Evolutionary conservation across 1,140 invertebrate species (phyloP).

Genomic region (Drosophila littoralis): DNA sequence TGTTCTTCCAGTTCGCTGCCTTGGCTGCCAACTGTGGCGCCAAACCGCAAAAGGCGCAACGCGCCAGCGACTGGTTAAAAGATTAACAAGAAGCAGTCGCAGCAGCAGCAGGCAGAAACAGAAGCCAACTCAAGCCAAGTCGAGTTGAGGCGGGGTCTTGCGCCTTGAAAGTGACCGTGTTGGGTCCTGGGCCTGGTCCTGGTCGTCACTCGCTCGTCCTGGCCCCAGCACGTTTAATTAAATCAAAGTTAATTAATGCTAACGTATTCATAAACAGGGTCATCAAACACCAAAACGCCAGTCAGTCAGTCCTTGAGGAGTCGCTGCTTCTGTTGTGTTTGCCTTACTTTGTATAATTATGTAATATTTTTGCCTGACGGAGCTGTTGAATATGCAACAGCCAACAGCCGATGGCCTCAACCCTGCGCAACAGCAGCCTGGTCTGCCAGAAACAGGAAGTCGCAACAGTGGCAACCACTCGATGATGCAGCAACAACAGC

Average conservation of each 20-base stretch:
- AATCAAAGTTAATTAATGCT: conserved; percentile 83
- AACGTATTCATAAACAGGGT: conserved; percentile 83
- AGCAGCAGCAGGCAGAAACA: neutral
- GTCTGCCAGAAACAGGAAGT: neutral
- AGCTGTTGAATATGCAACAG: conserved; percentile 72
- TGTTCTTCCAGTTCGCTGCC: conserved; percentile 69
- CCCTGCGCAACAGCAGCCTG: neutral
- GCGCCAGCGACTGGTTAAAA: conserved; percentile 68
- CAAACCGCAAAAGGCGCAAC: conserved; percentile 75
- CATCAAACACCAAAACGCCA: conserved; percentile 75
- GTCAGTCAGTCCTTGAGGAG: conserved; percentile 18
- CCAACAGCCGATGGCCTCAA: neutral
- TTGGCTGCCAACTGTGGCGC: conserved; percentile 65
- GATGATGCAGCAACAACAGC: conserved; percentile 31
- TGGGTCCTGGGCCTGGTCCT: conserved; percentile 24
- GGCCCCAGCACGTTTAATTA: conserved; percentile 67
- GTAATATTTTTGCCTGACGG: conserved; percentile 69
- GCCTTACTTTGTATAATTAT: conserved; percentile 73
- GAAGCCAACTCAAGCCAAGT: conserved; percentile 34
- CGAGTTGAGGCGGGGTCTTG: conserved; percentile 32
- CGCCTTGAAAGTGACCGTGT: conserved; percentile 60
- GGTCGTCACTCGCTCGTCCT: neutral
- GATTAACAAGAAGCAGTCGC: conserved; percentile 60
- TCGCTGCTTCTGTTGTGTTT: conserved; percentile 27
- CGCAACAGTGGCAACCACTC: conserved; percentile 15